Conservation (phyloP, 2,113 vertebrate genomes). For the Bubalus kerabau region DNA sequence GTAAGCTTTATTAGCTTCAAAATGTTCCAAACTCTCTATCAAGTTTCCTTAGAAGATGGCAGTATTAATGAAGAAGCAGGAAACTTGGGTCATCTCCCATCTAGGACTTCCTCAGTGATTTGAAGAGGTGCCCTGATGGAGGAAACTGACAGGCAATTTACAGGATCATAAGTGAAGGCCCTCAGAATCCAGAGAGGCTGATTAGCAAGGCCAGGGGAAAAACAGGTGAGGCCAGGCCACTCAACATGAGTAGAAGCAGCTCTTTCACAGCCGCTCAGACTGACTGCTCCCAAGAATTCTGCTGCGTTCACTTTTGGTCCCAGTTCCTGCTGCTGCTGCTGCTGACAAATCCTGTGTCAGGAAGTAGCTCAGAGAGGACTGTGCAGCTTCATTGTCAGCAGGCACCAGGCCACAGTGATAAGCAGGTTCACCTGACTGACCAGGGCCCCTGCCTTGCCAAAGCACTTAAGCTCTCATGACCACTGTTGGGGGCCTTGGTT, state of each 20-base stretch:
- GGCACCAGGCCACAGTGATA: neutral
- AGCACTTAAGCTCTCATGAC: neutral
- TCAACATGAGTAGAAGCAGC: neutral
- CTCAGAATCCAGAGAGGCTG: neutral
- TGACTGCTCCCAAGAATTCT: neutral
- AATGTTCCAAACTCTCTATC: neutral
- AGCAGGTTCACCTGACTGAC: neutral
- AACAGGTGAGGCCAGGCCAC: neutral
- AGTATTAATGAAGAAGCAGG: neutral
- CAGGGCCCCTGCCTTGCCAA: neutral
- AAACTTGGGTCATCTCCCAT: neutral
- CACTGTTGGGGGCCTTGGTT: neutral
- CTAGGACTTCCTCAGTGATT: neutral
- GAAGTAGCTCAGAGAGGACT: neutral
- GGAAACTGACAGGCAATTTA: neutral
- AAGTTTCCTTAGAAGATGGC: neutral
- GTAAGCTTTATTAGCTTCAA: neutral
- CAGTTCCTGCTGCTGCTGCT: neutral
- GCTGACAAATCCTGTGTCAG: neutral
- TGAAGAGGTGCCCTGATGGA: neutral
- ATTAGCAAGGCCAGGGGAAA: neutral
- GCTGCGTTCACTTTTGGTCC: neutral
- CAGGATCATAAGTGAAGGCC: neutral
- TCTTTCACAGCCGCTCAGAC: neutral
- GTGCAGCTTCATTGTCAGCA: neutral